These are phyloP conservation scores for Drosophila nr. fundita DNA, from an alignment of 2,888 invertebrate species.

Conservation along the genomic window DNA sequence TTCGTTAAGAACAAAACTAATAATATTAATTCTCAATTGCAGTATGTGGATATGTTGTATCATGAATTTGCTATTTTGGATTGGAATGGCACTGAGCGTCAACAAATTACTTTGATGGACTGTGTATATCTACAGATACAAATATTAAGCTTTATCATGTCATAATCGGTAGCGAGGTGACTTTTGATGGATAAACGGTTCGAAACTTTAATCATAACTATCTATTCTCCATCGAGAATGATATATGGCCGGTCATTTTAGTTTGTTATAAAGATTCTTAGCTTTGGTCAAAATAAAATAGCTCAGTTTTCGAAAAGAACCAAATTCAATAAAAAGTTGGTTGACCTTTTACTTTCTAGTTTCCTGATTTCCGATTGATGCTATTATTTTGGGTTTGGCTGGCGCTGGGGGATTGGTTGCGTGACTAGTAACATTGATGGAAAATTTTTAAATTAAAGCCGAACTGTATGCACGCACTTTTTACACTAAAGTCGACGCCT, in stretches of 20 bases:
- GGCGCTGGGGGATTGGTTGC: background rate
- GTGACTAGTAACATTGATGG: background rate
- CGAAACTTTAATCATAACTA: background rate
- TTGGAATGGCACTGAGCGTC: background rate
- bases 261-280: background rate
- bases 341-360: background rate
- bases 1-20: background rate
- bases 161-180: background rate
- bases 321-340: background rate
- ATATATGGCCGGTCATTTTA: background rate
- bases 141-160: background rate
- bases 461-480: slow-evolving; percentile 50
- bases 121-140: background rate
- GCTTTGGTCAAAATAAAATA: background rate
- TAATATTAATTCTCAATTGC: background rate
- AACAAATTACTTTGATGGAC: background rate
- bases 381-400: background rate
- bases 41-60: background rate
- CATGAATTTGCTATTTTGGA: background rate
- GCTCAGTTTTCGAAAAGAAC: background rate
- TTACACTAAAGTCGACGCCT: slow-evolving; percentile 45
- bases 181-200: background rate
- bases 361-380: background rate
- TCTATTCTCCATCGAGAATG: background rate
- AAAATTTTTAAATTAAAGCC: slow-evolving; percentile 63